These are phyloP conservation scores for Crotalus viridis DNA, from an alignment of 2,113 vertebrate species.

Conservation along the genomic window DNA sequence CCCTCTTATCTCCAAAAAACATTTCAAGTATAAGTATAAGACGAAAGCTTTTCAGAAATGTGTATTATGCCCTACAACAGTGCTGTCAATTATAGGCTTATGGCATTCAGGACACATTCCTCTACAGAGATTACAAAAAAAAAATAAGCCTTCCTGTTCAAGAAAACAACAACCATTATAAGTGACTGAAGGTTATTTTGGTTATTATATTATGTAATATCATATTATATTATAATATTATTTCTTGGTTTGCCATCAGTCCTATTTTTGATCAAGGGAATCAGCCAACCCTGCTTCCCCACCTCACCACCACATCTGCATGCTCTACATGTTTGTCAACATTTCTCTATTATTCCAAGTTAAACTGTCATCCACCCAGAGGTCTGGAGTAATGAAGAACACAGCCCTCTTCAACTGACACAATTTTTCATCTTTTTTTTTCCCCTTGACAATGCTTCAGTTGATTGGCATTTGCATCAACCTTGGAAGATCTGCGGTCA, in stretches of 20 bases:
- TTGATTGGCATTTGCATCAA: not conserved
- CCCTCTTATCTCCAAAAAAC: not conserved
- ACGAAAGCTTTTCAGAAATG: not conserved
- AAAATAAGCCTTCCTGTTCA: not conserved
- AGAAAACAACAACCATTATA: not conserved
- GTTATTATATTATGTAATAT: not conserved
- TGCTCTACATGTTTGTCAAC: not conserved
- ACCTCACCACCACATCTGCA: too few species aligned
- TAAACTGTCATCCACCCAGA: not conserved
- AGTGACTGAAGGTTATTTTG: not conserved
- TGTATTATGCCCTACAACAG: not conserved
- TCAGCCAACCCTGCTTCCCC: not conserved
- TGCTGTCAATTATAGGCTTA: not conserved
- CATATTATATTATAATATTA: not conserved
- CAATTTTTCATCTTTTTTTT: not conserved
- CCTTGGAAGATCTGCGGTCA: constrained; percentile 17
- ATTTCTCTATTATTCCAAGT: not conserved
- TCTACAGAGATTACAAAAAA: not conserved
- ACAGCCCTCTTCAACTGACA: not conserved
- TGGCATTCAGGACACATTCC: not conserved
- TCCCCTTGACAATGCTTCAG: not conserved
- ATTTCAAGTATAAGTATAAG: not conserved
- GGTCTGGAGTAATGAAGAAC: not conserved
- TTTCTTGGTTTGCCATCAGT: not conserved
- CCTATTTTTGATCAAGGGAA: not conserved